A percentile compares a stretch with the other conserved stretches of the same genome.
Conservation (phyloP, 37 sponge, comb jelly and placozoan species). For the Bolinopsis microptera region DNA sequence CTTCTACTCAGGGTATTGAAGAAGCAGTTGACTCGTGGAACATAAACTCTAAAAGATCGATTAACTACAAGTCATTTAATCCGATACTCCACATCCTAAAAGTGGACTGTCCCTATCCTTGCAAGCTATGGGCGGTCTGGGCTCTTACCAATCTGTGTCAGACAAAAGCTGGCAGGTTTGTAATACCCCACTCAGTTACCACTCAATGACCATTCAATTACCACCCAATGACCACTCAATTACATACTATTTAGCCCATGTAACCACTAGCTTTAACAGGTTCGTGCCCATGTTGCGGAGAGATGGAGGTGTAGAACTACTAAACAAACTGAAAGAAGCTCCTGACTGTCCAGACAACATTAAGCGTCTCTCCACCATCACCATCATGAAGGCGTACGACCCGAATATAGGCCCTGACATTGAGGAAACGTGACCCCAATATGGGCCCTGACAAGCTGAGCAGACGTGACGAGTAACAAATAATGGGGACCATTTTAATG, state of each 20-base stretch:
- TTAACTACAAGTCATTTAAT: conserved; percentile 58
- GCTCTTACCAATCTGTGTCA: conserved; percentile 51
- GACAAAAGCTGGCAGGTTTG: conserved; percentile 6
- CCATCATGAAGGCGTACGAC: conserved; percentile 18
- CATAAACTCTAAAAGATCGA: conserved; percentile 21
- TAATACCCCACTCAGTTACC: neutral
- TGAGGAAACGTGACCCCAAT: conserved; percentile 29
- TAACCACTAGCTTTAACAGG: neutral
- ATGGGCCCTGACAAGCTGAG: too few relatives aligned
- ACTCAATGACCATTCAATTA: too few relatives aligned
- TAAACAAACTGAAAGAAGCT: neutral
- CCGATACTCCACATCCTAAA: conserved; percentile 28
- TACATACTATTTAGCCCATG: too few relatives aligned
- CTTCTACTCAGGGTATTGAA: conserved; percentile 28
- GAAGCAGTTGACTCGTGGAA: conserved; percentile 32
- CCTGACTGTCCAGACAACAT: conserved; percentile 25
- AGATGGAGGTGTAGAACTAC: conserved; percentile 58
- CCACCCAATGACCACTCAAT: too few relatives aligned
- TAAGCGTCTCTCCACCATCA: neutral
- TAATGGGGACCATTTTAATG: too few relatives aligned
- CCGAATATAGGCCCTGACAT: conserved; percentile 23
- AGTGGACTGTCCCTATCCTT: conserved; percentile 8
- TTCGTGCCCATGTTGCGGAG: conserved; percentile 50
- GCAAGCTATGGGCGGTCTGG: conserved; percentile 61
- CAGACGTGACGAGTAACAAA: too few relatives aligned